Base-by-base conservation (phyloP, 2,113 vertebrate species). In the Lathamus discolor region DNA sequence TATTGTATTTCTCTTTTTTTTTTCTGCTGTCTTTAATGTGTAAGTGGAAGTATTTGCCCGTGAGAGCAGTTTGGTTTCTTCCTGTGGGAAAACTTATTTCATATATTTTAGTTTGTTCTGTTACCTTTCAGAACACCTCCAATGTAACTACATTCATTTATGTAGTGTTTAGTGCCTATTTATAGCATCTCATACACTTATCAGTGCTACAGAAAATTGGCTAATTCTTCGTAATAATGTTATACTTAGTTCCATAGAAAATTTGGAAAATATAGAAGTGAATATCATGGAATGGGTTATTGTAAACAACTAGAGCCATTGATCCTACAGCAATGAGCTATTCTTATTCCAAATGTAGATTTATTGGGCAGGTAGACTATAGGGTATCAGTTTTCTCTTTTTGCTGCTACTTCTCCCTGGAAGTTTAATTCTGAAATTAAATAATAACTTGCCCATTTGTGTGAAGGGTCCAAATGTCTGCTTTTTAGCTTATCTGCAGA, bases 1-100 rank as follows among this genome's bases (percentile, higher is more conserved):
- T 72, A 13, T 37, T n/a, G 1, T 63, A 13, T 64, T 69, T 79
- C 5, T 75, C 15, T 18, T 59, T 62, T 57, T 20, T 37, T 10
- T 28, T 18, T 1, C 9, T 4, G 4, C 6, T 1, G 0, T 51
- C 79, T 83, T 78, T 74, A 41, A 33, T 66, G 10, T 63, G 7
- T 29, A 91, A 91, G 13, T 63, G 25, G n/a, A 75, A 88, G 10
- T 13, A 79, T 8, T 62, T 55, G 44, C 54, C 66, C 49, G 44
- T 35, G 33, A 79, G n/a, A 52, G 57, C 28, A 85, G 7, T 25
- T 54, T 64, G 13, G 4, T 89, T n/a, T 85, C 8, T 68, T 92
- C 24, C 7, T 62, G 31, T 27, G 17, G 7, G 12, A 80, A 18
- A 46, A 16, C 11, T 1, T 59, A 41, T 76, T 86, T 81, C 31